These are phyloP conservation scores for Papilio demoleus DNA, from an alignment of 2,888 invertebrate genomes.

Conservation along the genomic window DNA sequence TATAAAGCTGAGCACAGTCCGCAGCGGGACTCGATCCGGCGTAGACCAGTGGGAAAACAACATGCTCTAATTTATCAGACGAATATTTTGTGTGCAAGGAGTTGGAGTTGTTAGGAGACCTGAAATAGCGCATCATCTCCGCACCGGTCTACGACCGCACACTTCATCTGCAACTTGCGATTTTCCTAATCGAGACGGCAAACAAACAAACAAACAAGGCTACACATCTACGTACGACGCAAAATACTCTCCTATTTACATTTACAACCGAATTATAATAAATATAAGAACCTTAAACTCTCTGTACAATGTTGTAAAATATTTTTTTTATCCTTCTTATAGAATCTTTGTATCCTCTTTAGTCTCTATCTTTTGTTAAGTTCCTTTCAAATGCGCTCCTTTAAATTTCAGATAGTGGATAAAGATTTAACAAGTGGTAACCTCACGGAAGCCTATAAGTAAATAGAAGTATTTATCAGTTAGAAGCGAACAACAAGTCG, in stretches of 20 bases:
- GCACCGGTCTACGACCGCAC: not conserved
- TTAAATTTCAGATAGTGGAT: not conserved
- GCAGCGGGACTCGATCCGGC: not conserved
- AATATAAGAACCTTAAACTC: conserved; percentile 76
- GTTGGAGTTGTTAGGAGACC: not conserved
- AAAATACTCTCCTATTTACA: conserved; percentile 62
- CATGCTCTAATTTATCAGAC: not conserved
- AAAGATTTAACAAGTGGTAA: conserved; percentile 10
- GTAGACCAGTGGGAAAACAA: not conserved
- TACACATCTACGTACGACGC: conserved; percentile 33
- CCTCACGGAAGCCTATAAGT: conserved; percentile 4
- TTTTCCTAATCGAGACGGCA: conserved; percentile 21
- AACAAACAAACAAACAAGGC: conserved; percentile 23
- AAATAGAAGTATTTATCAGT: conserved; percentile 12
- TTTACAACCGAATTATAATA: conserved; percentile 68
- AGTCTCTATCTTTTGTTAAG: not conserved
- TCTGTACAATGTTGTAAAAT: conserved; percentile 72
- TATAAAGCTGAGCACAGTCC: conserved; percentile 2
- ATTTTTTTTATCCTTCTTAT: conserved; percentile 49
- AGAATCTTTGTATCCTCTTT: conserved; percentile 53
- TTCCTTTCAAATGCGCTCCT: not conserved
- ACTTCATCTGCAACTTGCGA: not conserved
- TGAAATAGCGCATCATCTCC: not conserved
- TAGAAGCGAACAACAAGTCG: conserved; percentile 11
- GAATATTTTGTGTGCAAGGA: not conserved